A percentile compares a stretch with the other conserved stretches of the same genome.
Conservation (phyloP, 2,888 invertebrate genomes). For the Falcaria lacertinaria region DNA sequence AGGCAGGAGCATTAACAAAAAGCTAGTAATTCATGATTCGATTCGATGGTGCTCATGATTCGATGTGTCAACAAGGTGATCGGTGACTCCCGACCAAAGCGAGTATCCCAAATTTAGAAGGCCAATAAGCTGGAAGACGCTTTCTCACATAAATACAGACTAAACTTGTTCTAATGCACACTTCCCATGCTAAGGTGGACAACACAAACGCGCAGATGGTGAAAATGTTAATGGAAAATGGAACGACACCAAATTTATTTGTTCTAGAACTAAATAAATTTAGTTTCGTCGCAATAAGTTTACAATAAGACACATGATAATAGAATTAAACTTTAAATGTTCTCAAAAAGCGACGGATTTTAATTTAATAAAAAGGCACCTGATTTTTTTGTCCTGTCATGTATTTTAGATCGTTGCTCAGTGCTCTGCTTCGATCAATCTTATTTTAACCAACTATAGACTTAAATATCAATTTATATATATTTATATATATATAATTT, state of each 20-base stretch:
- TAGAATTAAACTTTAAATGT: no score
- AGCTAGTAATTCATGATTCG: no score
- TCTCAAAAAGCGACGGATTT: no score
- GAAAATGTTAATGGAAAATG: constrained; percentile 43
- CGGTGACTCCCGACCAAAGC: constrained; percentile 42
- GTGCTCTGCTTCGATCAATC: no score
- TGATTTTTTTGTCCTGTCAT: no score
- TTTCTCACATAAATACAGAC: constrained; percentile 23
- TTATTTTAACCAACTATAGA: no score
- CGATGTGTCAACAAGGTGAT: constrained; percentile 11
- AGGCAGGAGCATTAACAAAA: no score
- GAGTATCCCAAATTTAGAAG: constrained; percentile 39
- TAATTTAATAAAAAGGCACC: no score
- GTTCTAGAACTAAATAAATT: constrained; percentile 19
- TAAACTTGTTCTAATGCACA: constrained; percentile 28
- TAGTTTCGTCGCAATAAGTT: constrained; percentile 10
- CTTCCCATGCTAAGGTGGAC: constrained; percentile 50
- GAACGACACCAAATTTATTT: constrained; percentile 31
- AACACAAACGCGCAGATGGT: constrained; percentile 53
- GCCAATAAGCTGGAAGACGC: constrained; percentile 50
- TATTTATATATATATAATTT: no score
- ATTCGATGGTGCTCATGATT: background rate
- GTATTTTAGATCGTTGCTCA: no score
- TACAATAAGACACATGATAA: no score
- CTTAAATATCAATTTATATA: no score